A percentile compares a stretch with the other conserved stretches of the same genome.
These are phyloP conservation scores for Valencia hispanica DNA, from an alignment of 2,797 vertebrate genomes.

Conservation along the genomic window DNA sequence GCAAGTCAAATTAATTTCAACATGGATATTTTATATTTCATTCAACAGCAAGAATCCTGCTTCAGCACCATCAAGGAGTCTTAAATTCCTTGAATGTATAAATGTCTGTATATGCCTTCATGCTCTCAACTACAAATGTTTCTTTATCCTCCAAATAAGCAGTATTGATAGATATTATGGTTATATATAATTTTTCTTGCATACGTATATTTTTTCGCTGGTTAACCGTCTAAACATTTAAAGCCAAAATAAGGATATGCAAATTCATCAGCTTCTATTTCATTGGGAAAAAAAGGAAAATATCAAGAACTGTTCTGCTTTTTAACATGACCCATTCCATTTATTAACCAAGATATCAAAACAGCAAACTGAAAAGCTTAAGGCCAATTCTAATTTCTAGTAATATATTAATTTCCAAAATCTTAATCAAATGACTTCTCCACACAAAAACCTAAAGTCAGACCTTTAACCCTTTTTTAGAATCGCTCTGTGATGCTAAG, in stretches of 20 bases:
- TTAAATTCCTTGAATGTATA: not conserved
- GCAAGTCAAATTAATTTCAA: not conserved
- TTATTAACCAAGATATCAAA: not conserved
- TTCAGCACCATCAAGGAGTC: not conserved
- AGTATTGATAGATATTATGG: not conserved
- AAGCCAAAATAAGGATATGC: not conserved
- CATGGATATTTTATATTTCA: not conserved
- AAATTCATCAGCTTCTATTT: not conserved
- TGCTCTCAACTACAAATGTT: no score
- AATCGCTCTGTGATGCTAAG: slow-evolving; percentile 40
- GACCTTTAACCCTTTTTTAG: slow-evolving; percentile 49
- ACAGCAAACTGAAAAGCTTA: not conserved
- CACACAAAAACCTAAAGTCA: slow-evolving; percentile 28
- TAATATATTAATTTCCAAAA: slow-evolving; percentile 8
- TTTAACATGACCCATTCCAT: not conserved
- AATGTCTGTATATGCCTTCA: not conserved
- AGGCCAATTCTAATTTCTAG: not conserved
- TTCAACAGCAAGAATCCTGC: not conserved
- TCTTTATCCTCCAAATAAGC: no score
- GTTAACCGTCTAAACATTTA: not conserved
- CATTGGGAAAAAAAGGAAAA: not conserved
- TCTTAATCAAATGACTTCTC: slow-evolving; percentile 6
- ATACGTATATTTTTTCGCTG: not conserved
- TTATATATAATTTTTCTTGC: not conserved
- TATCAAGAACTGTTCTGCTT: not conserved